phyloP scores from a whole-genome alignment of 1,140 invertebrate genomes.

The Papilio glaucus region DNA sequence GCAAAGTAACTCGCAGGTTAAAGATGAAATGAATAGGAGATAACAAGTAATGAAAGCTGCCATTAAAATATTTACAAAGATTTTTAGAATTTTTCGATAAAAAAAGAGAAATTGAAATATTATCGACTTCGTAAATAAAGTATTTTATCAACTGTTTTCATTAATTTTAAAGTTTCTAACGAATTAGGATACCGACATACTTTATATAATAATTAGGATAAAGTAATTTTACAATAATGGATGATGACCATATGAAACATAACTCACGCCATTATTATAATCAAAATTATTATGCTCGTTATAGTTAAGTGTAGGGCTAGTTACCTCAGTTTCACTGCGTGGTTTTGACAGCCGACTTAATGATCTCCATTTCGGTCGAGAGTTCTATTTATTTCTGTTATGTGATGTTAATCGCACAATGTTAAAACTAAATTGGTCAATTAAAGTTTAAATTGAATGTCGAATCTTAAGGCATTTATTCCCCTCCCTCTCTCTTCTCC shows the following conservation, averaged over 20 bases:
- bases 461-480: too few species aligned
- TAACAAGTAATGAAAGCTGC: too few species aligned
- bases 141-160: background rate
- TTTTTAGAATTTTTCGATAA: too few species aligned
- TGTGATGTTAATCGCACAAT: background rate
- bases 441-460: conserved; percentile 2
- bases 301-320: background rate
- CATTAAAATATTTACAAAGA: too few species aligned
- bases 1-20: too few species aligned
- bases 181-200: conserved; percentile 5
- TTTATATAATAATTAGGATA: too few species aligned
- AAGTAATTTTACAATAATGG: background rate
- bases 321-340: background rate
- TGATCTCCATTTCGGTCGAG: background rate
- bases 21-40: too few species aligned
- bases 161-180: background rate
- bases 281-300: background rate
- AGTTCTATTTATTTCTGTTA: background rate
- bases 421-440: background rate
- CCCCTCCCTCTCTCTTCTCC: too few species aligned
- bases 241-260: background rate
- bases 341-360: background rate
- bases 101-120: background rate
- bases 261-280: conserved; percentile 1
- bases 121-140: background rate